Base-by-base conservation (phyloP, 1,140 invertebrate genomes). In the Zaprionus davidi region DNA sequence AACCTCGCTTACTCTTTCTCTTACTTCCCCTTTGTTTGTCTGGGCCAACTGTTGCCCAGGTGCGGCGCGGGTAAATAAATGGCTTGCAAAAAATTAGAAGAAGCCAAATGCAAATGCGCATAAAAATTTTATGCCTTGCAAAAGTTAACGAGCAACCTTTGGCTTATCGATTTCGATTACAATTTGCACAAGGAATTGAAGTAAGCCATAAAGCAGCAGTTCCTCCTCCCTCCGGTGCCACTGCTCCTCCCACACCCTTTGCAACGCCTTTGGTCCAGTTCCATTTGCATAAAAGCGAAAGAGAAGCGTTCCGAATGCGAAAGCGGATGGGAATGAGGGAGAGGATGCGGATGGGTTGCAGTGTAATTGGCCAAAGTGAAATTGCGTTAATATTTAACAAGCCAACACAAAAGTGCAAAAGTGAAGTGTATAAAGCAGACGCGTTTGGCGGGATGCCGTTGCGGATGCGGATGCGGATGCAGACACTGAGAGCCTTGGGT, bases 341-440 rank as follows among this genome's bases (percentile, higher is more conserved):
- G 46, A 9, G 76, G 24, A 49, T 66, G 66, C 68, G 71, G 68
- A 76, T 79, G 82, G 77, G 71, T 73, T 88, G 85, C 85, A 90
- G 78, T 85, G 81, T 85, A 90, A 90, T 90, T 90, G 85, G 85
- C 71, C 79, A 74, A 80, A 88, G 85, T 85, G 81, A 76, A 88
- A 88, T 88, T 90, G 86, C 85, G 81, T 90, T 90, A 90, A 90
- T 90, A 90, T 90, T 90, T 90, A 85, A 90, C 79, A 82, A 90
- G 81, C 63, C 57, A 79, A 78, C 68, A 59, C 68, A 59, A 81
- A 79, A 82, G 76, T 81, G 81, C 69, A 85, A 79, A 83, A 77
- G 71, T 56, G 78, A 85, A 79, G 72, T 41, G 49, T 59, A 79
- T 81, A 68, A 85, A 67, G 59, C 77, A 56, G 31, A 58, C 38